Evolutionary conservation across 2,888 invertebrate genomes (phyloP).

Genomic region (Drosophila robusta): DNA sequence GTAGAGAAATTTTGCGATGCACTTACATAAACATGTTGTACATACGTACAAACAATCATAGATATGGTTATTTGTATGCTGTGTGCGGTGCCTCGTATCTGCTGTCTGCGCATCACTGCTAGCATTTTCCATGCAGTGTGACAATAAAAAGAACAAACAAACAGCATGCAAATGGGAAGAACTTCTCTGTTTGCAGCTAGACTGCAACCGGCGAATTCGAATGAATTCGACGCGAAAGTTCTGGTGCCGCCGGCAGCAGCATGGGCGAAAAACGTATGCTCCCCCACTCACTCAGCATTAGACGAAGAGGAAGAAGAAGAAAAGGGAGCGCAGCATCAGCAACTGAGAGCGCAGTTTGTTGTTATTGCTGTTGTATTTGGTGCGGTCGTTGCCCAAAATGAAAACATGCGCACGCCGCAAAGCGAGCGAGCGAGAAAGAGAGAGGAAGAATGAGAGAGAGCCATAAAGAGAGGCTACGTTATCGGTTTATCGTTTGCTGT

Average conservation of each 20-base stretch:
- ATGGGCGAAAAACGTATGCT: constrained; percentile 33
- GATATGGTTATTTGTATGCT: constrained; percentile 19
- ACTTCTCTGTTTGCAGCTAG: constrained; percentile 15
- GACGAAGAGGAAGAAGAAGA: constrained; percentile 6
- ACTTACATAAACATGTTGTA: constrained; percentile 14
- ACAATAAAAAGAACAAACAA: constrained; percentile 28
- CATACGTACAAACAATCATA: constrained; percentile 11
- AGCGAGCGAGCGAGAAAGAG: constrained; percentile 6
- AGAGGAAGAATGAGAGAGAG: constrained; percentile 2
- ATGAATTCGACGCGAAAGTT: constrained; percentile 52
- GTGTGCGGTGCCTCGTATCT: constrained; percentile 27
- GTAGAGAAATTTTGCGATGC: constrained; percentile 33
- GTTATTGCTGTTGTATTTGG: constrained; percentile 30
- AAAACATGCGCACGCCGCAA: constrained; percentile 60
- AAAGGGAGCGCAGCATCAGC: background rate
- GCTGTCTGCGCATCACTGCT: constrained; percentile 43
- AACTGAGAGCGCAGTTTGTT: constrained; percentile 32
- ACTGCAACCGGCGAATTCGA: constrained; percentile 24
- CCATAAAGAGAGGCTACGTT: constrained; percentile 30
- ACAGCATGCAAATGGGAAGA: constrained; percentile 19
- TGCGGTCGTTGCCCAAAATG: constrained; percentile 64
- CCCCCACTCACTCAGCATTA: constrained; percentile 28
- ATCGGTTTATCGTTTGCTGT: constrained; percentile 62
- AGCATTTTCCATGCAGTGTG: constrained; percentile 44
- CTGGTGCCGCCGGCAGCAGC: constrained; percentile 32